Conservation (phyloP, 2,797 vertebrate genomes). For the Craterocephalus amniculus region DNA sequence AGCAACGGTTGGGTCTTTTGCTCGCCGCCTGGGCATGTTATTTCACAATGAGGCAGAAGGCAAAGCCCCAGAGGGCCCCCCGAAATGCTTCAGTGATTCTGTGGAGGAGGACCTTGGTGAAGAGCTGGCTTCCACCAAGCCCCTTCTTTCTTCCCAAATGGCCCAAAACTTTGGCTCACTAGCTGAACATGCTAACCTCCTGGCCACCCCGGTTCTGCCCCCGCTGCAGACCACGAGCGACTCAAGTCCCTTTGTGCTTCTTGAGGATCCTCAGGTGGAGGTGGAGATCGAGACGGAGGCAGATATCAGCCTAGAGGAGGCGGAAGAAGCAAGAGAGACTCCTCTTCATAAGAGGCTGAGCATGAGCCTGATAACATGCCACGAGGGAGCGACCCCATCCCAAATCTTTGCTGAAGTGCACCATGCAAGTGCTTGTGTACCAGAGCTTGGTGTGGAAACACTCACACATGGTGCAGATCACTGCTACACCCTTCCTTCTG, state of each 20-base stretch:
- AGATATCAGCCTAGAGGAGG: slow-evolving; percentile 76
- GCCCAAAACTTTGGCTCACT: slow-evolving; percentile 30
- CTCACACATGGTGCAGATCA: slow-evolving; percentile 44
- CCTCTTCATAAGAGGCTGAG: slow-evolving; percentile 80
- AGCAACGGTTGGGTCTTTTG: slow-evolving; percentile 80
- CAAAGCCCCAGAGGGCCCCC: slow-evolving; percentile 31
- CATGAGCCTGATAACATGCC: slow-evolving; percentile 81
- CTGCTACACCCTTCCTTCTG: slow-evolving; percentile 44
- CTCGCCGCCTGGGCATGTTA: slow-evolving; percentile 76
- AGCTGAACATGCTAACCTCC: slow-evolving; percentile 30
- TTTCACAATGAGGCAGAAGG: slow-evolving; percentile 72
- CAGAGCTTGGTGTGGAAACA: slow-evolving; percentile 8
- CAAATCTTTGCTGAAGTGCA: slow-evolving; percentile 70
- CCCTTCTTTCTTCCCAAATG: slow-evolving; percentile 63
- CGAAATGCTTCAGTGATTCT: slow-evolving; percentile 19
- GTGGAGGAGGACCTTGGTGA: slow-evolving; percentile 40
- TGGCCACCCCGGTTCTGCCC: slow-evolving; percentile 37
- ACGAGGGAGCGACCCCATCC: slow-evolving; percentile 70
- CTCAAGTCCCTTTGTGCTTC: slow-evolving; percentile 68
- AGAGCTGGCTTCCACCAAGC: slow-evolving; percentile 62
- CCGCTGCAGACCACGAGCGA: slow-evolving; percentile 15
- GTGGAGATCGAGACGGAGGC: slow-evolving; percentile 68
- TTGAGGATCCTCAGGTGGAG: slow-evolving; percentile 59
- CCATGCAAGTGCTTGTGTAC: slow-evolving; percentile 35
- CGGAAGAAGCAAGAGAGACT: slow-evolving; percentile 76